These are phyloP conservation scores for Himantopus leucocephalus DNA, from an alignment of 2,113 vertebrate genomes.

Conservation along the genomic window DNA sequence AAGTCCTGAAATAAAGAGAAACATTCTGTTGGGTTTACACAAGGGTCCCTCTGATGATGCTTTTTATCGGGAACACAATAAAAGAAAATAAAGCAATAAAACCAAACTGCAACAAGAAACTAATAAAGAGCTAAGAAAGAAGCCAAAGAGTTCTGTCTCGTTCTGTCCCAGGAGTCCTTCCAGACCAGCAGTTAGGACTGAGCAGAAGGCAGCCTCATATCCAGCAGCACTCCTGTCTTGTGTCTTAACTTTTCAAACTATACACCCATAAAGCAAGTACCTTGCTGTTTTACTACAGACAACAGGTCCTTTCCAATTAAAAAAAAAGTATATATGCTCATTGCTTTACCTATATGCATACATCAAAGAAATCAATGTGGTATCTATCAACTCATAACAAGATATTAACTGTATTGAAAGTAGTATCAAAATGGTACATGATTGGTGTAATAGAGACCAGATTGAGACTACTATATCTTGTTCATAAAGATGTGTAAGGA, in stretches of 20 bases:
- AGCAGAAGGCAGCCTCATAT: neutral
- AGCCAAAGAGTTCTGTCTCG: neutral
- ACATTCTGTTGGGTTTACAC: neutral
- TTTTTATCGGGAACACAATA: neutral
- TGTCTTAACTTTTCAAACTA: neutral
- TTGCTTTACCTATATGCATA: neutral
- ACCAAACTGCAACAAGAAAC: neutral
- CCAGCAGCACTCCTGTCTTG: neutral
- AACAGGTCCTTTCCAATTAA: neutral
- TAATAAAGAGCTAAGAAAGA: conserved; percentile 5
- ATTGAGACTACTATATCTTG: neutral
- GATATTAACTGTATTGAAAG: neutral
- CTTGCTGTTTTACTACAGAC: neutral
- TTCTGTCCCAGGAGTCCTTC: conserved; percentile 8
- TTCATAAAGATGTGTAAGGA: neutral
- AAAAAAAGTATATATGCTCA: neutral
- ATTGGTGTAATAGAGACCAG: neutral
- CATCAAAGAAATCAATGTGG: neutral
- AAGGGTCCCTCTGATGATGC: neutral
- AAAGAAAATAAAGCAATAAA: conserved; percentile 28
- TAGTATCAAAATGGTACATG: neutral
- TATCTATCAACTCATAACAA: neutral
- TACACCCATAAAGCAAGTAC: neutral
- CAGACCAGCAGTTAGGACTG: neutral
- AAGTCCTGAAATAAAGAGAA: neutral